Percentiles rank a stretch among this genome's conserved stretches.
These are phyloP conservation scores for Eptatretus atami DNA, from an alignment of 2,797 vertebrate genomes.

Conservation along the genomic window DNA sequence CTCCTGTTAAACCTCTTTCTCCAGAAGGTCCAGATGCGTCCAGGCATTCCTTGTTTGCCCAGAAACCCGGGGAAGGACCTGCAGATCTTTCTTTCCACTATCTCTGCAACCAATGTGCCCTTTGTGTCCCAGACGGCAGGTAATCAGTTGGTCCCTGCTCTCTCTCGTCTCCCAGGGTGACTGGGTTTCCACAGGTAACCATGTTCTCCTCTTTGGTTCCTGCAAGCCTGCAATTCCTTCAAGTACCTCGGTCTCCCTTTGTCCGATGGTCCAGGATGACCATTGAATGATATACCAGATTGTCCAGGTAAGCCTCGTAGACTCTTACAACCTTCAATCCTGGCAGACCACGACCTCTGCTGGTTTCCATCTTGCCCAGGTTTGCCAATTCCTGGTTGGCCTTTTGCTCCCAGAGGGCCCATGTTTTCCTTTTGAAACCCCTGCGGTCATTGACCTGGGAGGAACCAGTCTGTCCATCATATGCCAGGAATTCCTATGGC, in stretches of 20 bases:
- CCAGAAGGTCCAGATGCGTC: background rate
- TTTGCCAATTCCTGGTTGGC: constrained; percentile 6
- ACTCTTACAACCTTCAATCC: too few relatives aligned
- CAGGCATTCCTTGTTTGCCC: background rate
- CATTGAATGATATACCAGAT: constrained; percentile 4
- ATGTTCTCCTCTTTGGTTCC: background rate
- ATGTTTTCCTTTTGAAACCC: constrained; percentile 42
- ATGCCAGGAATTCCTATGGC: constrained; percentile 65
- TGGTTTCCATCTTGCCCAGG: constrained; percentile 27
- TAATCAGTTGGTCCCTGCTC: constrained; percentile 32
- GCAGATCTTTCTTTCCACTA: background rate
- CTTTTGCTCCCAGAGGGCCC: constrained; percentile 18
- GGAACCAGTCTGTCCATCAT: constrained; percentile 46
- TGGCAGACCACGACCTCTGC: constrained; percentile 17
- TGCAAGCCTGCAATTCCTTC: background rate
- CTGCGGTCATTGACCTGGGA: constrained; percentile 56
- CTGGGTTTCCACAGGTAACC: constrained; percentile 47
- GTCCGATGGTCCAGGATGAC: background rate
- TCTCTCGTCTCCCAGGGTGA: constrained; percentile 36
- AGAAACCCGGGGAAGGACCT: background rate
- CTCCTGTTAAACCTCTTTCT: background rate
- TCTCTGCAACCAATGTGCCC: constrained; percentile 16
- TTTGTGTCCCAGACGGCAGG: constrained; percentile 16
- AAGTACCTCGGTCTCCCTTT: background rate
- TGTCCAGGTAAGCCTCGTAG: constrained; percentile 1